phyloP scores from a whole-genome alignment of 2,888 invertebrate genomes.

The Pseudanteris insignis region DNA sequence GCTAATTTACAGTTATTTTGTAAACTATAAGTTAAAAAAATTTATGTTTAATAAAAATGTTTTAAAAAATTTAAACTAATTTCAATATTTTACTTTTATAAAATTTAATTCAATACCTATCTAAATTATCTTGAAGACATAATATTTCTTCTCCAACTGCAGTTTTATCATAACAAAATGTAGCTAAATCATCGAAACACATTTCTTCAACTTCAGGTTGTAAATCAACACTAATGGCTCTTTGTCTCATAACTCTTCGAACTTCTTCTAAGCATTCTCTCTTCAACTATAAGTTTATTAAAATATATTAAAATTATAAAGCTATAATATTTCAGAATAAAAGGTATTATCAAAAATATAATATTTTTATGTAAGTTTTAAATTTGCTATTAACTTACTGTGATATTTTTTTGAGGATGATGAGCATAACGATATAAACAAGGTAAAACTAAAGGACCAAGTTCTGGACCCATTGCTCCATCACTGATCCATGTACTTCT shows the following conservation, averaged over 20 bases:
- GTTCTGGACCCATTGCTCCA: constrained; percentile 78
- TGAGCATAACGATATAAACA: constrained; percentile 81
- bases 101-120: constrained; percentile 63
- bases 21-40: constrained; percentile 51
- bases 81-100: neutral
- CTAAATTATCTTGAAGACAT: constrained; percentile 88
- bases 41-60: too few species aligned
- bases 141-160: constrained; percentile 90
- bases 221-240: constrained; percentile 91
- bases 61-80: too few species aligned
- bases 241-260: constrained; percentile 88
- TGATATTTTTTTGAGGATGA: constrained; percentile 62
- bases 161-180: constrained; percentile 84
- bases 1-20: constrained; percentile 75
- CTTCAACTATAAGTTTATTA: too few species aligned
- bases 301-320: too few species aligned
- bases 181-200: constrained; percentile 87
- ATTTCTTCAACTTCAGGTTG: constrained; percentile 93
- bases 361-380: too few species aligned
- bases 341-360: too few species aligned
- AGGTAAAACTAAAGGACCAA: constrained; percentile 85
- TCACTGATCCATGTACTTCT: constrained; percentile 79
- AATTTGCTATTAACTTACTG: constrained; percentile 53
- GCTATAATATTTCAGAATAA: too few species aligned
- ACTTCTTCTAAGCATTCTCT: constrained; percentile 78